Percentiles rank a stretch among this genome's conserved stretches.
Evolutionary conservation across 2,113 vertebrate species (phyloP).

Genomic region (Trogon surrucura): DNA sequence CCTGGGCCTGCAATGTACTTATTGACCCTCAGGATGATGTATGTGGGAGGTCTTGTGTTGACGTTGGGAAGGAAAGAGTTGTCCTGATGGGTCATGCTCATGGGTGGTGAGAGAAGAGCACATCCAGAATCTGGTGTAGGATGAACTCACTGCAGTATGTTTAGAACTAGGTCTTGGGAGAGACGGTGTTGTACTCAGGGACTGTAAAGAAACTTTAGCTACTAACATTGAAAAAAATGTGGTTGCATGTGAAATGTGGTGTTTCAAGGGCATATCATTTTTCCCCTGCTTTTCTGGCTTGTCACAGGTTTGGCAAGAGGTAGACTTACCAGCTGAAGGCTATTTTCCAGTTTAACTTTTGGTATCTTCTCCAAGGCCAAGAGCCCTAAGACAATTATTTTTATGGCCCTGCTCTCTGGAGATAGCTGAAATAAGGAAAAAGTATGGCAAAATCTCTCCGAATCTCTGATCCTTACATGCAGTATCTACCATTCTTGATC

Average conservation of each 20-base stretch:
- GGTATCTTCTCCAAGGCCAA: background rate
- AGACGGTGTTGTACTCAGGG: background rate
- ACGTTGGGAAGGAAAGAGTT: background rate
- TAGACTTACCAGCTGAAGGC: background rate
- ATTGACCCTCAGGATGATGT: fast-evolving
- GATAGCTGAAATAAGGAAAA: background rate
- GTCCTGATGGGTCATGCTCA: background rate
- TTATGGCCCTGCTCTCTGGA: background rate
- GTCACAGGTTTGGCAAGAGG: background rate
- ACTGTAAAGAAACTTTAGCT: background rate
- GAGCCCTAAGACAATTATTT: background rate
- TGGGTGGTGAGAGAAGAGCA: background rate
- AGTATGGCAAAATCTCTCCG: background rate
- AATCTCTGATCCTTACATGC: background rate
- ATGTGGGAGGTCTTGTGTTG: background rate
- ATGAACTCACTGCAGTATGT: background rate
- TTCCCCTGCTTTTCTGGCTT: background rate
- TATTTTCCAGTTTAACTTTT: background rate
- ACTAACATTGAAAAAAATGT: background rate
- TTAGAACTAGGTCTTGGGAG: background rate
- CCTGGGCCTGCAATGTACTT: background rate
- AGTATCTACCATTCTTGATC: background rate
- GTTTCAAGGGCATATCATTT: background rate
- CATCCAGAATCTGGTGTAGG: background rate
- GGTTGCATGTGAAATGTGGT: background rate